Evolutionary conservation across 1,140 invertebrate genomes (phyloP).

Genomic region (Trichoplusia ni): DNA sequence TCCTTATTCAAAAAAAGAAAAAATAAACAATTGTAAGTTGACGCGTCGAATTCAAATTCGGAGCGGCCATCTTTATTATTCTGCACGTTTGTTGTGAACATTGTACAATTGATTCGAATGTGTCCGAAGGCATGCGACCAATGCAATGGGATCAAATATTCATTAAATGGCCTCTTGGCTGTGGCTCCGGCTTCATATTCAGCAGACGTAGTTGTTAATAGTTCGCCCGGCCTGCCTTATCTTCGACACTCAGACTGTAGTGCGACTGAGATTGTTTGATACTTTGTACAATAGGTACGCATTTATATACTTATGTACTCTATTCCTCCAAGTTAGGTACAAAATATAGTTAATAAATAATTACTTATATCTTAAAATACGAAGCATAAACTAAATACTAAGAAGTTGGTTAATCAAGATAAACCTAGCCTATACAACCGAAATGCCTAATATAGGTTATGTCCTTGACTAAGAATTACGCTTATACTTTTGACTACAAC

Average conservation of each 20-base stretch:
- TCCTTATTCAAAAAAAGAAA: neutral
- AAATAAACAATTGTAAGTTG: too few species aligned
- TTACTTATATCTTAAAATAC: too few species aligned
- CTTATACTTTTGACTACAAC: too few species aligned
- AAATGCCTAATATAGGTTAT: too few species aligned
- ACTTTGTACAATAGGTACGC: constrained; percentile 31
- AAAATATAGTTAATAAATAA: too few species aligned
- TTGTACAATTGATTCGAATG: constrained; percentile 68
- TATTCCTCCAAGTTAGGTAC: too few species aligned
- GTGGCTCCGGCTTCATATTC: constrained; percentile 66
- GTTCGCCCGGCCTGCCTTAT: constrained; percentile 68
- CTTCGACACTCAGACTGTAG: constrained; percentile 65
- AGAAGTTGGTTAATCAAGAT: too few species aligned
- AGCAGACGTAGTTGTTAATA: constrained; percentile 72
- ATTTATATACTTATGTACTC: neutral
- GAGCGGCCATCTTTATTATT: constrained; percentile 40
- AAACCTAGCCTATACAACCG: too few species aligned
- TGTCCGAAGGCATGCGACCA: constrained; percentile 49
- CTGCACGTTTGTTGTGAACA: constrained; percentile 43
- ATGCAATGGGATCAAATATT: constrained; percentile 73
- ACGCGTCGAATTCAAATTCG: neutral
- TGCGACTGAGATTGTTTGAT: constrained; percentile 46
- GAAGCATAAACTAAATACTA: too few species aligned
- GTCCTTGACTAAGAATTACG: too few species aligned
- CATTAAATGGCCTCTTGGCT: constrained; percentile 66